A percentile compares a stretch with the other conserved stretches of the same genome.
These are phyloP conservation scores for Holothuria leucospilota DNA, from an alignment of 53 echinoderm and acorn worm species.

Conservation along the genomic window DNA sequence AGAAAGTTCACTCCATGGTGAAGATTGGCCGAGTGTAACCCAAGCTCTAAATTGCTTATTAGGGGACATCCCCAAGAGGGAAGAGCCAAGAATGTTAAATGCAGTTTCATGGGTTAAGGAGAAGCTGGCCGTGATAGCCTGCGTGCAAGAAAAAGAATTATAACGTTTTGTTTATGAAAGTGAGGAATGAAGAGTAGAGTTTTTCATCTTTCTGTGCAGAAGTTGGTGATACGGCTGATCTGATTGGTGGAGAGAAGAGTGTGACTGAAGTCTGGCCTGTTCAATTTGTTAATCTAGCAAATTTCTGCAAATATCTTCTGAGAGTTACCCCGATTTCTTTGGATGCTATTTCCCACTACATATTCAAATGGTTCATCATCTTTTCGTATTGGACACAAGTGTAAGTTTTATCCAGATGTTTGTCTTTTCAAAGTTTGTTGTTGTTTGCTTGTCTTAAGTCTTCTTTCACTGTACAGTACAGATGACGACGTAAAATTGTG, in stretches of 20 bases:
- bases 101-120: constrained; percentile 8
- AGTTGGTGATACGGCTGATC: constrained; percentile 37
- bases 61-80: constrained; percentile 13
- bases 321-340: constrained; percentile 7
- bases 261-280: constrained; percentile 13
- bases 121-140: neutral
- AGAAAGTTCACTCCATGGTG: constrained; percentile 13
- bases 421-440: too few species aligned
- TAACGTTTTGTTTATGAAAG: constrained; percentile 21
- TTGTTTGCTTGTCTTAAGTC: too few species aligned
- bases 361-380: constrained; percentile 39
- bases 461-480: too few species aligned
- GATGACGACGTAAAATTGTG: too few species aligned
- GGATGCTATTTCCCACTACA: constrained; percentile 17
- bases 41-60: constrained; percentile 29
- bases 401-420: constrained; percentile 19
- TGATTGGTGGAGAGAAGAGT: constrained; percentile 25
- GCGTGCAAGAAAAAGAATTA: neutral
- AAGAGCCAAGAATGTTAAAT: constrained; percentile 13
- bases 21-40: constrained; percentile 24
- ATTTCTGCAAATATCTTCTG: constrained; percentile 4
- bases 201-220: constrained; percentile 48
- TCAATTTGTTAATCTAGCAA: constrained; percentile 34
- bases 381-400: constrained; percentile 34
- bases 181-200: constrained; percentile 12